Conservation (phyloP, 2,888 invertebrate species). For the Malthinus seriepunctatus region DNA sequence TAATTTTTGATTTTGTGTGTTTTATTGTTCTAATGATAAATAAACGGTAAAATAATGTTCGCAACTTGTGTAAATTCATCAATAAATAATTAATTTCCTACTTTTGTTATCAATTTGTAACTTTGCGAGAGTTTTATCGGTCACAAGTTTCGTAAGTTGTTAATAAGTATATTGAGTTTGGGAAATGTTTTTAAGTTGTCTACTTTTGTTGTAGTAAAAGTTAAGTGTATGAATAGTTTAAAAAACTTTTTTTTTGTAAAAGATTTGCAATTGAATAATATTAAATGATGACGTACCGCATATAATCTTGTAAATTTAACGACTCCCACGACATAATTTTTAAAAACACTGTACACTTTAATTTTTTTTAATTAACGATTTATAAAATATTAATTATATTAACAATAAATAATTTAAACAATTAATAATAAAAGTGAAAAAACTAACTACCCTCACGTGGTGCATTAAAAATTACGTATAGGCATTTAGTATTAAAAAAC, state of each 20-base stretch:
- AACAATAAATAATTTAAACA: neutral
- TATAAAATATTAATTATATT: neutral
- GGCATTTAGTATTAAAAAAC: conserved; percentile 1
- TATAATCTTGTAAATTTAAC: conserved; percentile 78
- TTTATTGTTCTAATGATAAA: no score
- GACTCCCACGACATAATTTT: conserved; percentile 83
- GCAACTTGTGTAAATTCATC: no score
- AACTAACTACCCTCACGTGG: conserved; percentile 14
- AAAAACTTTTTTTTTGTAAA: neutral
- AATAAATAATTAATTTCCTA: no score
- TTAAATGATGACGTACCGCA: conserved; percentile 60
- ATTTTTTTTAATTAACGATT: neutral
- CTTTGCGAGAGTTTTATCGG: no score
- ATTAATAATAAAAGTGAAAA: conserved; percentile 6
- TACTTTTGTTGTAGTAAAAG: no score
- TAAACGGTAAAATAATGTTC: no score
- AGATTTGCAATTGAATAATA: conserved; percentile 34
- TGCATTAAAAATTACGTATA: conserved; percentile 13
- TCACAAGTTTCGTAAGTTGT: no score
- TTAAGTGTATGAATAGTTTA: neutral
- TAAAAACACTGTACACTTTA: neutral
- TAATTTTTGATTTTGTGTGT: no score
- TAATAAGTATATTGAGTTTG: no score
- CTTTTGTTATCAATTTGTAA: no score
- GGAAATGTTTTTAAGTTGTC: no score